Base-by-base conservation (phyloP, 1,140 invertebrate species). In the Scaptodrosophila lebanonensis region DNA sequence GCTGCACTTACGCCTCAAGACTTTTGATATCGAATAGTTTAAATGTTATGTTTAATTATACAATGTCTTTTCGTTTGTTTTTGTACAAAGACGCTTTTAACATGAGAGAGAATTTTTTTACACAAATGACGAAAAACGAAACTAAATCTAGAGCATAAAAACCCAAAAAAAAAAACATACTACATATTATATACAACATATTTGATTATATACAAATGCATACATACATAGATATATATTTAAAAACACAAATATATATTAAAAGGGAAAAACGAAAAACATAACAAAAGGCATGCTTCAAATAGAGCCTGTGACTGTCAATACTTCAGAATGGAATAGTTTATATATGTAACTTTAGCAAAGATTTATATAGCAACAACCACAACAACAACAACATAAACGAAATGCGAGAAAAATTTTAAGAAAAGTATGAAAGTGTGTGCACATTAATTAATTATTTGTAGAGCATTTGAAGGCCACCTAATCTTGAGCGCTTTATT, bases 281-380 rank as follows among this genome's bases (percentile, higher is more conserved):
- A 63, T 65, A 60, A 29, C 20, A 53, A 49, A 58, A 45, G 66
- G 66, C 70, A 77, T 79, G 75, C 82, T 77, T 84, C 72, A 60
- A 49, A 65, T 73, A 84, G 66, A 71, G 82, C 83, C 76, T 85
- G 69, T 85, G 83, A 85, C 83, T 85, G 83, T 85, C 83, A 85
- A 76, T 83, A 83, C 77, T 82, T 85, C 75, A 82, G 52, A 82
- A 64, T 52, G 75, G 62, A 82, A 75, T 70, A 82, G 64, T 79
- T 82, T 82, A 83, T 83, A 79, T 82, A 69, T n/a, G n/a, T 75
- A 70, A 75, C 62, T 79, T 79, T 79, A 82, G 75, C 62, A 61
- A 61, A 75, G 56, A 73, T 73, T 68, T 65, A 73, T 56, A 68
- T 61, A 50, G 38, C 42, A 25, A 47, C 6, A 30, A 47, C 40